These are phyloP conservation scores for Murina feae DNA, from an alignment of 2,113 vertebrate genomes.

Conservation along the genomic window DNA sequence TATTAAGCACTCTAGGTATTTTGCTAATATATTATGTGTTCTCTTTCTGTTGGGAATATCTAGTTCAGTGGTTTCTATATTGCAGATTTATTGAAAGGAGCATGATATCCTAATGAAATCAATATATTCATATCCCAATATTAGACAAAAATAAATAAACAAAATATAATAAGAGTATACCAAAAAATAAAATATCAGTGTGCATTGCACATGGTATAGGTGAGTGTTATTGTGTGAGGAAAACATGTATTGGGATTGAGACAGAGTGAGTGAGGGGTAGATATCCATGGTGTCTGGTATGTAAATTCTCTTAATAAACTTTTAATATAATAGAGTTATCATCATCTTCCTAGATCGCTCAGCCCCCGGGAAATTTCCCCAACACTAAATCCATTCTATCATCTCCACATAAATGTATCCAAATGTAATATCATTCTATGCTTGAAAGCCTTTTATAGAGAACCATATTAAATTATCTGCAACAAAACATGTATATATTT, in stretches of 20 bases:
- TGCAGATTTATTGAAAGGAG: background rate
- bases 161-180: background rate
- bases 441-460: background rate
- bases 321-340: background rate
- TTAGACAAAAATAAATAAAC: background rate
- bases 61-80: background rate
- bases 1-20: background rate
- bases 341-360: background rate
- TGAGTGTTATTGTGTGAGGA: background rate
- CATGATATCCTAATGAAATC: background rate
- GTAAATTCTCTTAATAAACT: background rate
- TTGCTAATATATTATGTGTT: background rate
- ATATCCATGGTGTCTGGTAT: background rate
- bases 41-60: background rate
- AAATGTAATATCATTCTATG: conserved; percentile 2
- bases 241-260: background rate
- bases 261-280: background rate
- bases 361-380: background rate
- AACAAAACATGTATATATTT: background rate
- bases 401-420: background rate
- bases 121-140: background rate
- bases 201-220: background rate
- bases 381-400: background rate
- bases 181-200: background rate
- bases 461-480: background rate